A percentile compares a stretch with the other conserved stretches of the same genome.
These are phyloP conservation scores for Zalophus californianus DNA, from an alignment of 2,797 vertebrate species.

Conservation along the genomic window DNA sequence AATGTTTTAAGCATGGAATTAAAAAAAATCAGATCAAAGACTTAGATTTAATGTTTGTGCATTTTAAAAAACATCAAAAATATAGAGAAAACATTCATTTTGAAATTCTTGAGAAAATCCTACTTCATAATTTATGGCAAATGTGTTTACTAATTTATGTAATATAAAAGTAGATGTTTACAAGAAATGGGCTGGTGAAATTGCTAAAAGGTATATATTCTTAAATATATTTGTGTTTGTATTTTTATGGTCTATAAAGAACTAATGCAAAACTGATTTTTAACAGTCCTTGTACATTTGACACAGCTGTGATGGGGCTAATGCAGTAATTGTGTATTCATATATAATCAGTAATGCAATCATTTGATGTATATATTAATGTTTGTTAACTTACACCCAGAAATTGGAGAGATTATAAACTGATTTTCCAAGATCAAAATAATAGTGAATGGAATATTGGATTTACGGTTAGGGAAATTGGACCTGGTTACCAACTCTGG, in stretches of 20 bases:
- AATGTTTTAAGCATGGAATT: not conserved
- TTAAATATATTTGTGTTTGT: not conserved
- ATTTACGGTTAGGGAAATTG: not conserved
- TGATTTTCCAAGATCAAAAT: not conserved
- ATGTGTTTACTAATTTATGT: not conserved
- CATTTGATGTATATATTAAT: not conserved
- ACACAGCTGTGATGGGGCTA: not conserved
- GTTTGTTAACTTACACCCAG: not conserved
- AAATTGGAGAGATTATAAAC: not conserved
- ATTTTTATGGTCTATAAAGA: slow-evolving; percentile 1
- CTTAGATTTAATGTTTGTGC: not conserved
- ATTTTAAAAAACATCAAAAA: slow-evolving; percentile 21
- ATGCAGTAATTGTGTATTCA: not conserved
- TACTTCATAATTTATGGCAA: not conserved
- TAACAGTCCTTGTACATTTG: not conserved
- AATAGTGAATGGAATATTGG: not conserved
- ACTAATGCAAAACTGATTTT: slow-evolving; percentile 40
- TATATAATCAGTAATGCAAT: not conserved
- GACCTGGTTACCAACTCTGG: not conserved
- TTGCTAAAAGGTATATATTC: not conserved
- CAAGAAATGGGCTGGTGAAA: not conserved
- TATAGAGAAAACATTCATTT: not conserved
- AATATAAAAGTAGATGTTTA: not conserved
- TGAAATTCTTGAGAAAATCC: not conserved
- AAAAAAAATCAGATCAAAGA: not conserved